Evolutionary conservation across 2,888 invertebrate species (phyloP).

Genomic region (Beris chalybata): DNA sequence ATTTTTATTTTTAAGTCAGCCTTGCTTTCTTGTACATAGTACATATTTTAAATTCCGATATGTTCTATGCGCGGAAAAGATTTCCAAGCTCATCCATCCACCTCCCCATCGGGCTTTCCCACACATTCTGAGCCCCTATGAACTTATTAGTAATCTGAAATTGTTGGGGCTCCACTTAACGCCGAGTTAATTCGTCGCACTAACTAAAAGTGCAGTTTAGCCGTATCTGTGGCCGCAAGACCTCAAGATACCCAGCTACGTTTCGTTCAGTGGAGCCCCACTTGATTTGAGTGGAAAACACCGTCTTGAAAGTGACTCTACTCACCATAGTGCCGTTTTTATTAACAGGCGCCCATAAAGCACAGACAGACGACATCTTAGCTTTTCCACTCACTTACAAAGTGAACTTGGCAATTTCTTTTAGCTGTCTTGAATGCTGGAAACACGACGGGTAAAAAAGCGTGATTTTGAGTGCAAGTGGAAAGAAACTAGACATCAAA

Average conservation of each 20-base stretch:
- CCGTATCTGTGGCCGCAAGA: too few relatives aligned
- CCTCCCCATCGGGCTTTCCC: neutral
- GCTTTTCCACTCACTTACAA: too few relatives aligned
- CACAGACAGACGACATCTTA: too few relatives aligned
- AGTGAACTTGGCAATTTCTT: too few relatives aligned
- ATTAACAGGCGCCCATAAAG: slow-evolving; percentile 18
- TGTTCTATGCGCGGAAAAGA: neutral
- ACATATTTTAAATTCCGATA: too few relatives aligned
- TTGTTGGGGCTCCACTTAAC: slow-evolving; percentile 25
- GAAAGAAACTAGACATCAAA: slow-evolving; percentile 41
- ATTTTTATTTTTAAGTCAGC: too few relatives aligned
- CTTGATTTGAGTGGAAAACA: neutral
- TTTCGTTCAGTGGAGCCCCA: too few relatives aligned
- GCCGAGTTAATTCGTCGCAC: neutral
- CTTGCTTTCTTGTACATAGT: too few relatives aligned
- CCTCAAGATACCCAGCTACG: too few relatives aligned
- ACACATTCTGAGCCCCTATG: slow-evolving; percentile 9
- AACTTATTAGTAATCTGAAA: slow-evolving; percentile 10
- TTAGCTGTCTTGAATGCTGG: too few relatives aligned
- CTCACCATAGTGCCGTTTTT: slow-evolving; percentile 31
- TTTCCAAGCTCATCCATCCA: neutral
- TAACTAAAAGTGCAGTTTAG: too few relatives aligned
- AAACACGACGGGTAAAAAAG: too few relatives aligned
- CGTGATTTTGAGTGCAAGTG: slow-evolving; percentile 2
- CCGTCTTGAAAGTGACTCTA: slow-evolving; percentile 12